Percentiles rank a stretch among this genome's conserved stretches.
Conservation (phyloP, 2,797 vertebrate species). For the Oreonectes daqikongensis region DNA sequence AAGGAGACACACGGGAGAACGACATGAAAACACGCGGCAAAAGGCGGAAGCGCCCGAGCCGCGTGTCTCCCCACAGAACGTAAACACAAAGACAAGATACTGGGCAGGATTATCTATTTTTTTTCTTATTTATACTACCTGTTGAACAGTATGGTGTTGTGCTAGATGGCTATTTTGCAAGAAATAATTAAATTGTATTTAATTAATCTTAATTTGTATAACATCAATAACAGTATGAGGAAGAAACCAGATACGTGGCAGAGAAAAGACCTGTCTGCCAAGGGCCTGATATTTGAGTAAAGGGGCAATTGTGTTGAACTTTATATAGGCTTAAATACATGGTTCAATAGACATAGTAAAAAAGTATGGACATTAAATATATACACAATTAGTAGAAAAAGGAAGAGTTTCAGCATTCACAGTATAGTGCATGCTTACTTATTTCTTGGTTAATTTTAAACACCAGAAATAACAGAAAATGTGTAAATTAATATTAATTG, state of each 20-base stretch:
- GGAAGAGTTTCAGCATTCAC: conserved; percentile 5
- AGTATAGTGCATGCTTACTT: not conserved
- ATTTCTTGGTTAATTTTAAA: conserved; percentile 1
- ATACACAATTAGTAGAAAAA: conserved; percentile 5
- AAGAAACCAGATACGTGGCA: not conserved
- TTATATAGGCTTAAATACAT: conserved; percentile 4
- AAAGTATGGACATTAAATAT: not conserved
- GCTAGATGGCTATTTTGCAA: not conserved
- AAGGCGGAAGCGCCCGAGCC: too few relatives aligned
- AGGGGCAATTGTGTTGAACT: not conserved
- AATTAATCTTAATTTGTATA: not conserved
- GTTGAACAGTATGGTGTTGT: conserved; percentile 15
- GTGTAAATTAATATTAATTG: not conserved
- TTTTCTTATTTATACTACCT: too few relatives aligned
- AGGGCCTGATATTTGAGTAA: not conserved
- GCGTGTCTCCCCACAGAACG: too few relatives aligned
- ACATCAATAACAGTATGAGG: not conserved
- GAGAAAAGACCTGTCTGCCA: not conserved
- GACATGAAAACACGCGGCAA: too few relatives aligned
- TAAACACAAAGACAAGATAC: too few relatives aligned
- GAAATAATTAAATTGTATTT: conserved; percentile 11
- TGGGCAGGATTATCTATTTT: too few relatives aligned
- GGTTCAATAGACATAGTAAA: conserved; percentile 5
- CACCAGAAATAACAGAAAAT: not conserved
- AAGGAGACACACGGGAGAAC: too few relatives aligned